These are phyloP conservation scores for Drosophila lacertosa DNA, from an alignment of 1,140 invertebrate genomes.

Conservation along the genomic window DNA sequence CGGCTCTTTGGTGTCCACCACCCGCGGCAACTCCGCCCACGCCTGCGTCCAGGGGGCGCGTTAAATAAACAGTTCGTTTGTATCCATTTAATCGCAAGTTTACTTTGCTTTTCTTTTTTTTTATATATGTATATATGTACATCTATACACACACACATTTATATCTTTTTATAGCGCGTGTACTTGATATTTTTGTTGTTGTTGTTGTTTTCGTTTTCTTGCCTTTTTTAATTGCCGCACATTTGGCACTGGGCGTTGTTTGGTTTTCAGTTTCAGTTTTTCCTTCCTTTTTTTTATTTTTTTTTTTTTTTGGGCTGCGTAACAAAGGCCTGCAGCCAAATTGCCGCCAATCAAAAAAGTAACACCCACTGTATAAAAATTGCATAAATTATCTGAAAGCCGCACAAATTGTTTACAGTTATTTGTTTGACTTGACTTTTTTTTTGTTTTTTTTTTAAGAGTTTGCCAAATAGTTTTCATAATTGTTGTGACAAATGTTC, in stretches of 20 bases:
- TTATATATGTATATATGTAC: background rate
- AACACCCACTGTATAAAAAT: constrained; percentile 81
- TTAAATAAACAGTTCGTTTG: constrained; percentile 84
- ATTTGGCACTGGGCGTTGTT: constrained; percentile 61
- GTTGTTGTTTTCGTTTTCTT: constrained; percentile 37
- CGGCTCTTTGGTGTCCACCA: no score
- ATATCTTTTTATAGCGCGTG: constrained; percentile 34
- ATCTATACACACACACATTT: background rate
- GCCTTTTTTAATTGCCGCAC: constrained; percentile 73
- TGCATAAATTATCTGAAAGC: constrained; percentile 75
- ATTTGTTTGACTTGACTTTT: constrained; percentile 14
- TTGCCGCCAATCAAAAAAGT: constrained; percentile 77
- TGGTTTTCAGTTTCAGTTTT: constrained; percentile 27
- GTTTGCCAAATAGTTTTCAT: constrained; percentile 1
- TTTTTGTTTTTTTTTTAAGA: constrained; percentile 17
- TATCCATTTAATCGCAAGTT: constrained; percentile 78
- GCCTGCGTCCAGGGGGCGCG: constrained; percentile 52
- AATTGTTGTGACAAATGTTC: background rate
- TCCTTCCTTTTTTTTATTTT: constrained; percentile 15
- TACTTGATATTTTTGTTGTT: constrained; percentile 35
- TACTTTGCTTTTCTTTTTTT: constrained; percentile 32
- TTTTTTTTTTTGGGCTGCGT: constrained; percentile 12
- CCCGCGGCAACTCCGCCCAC: background rate
- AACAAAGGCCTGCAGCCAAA: constrained; percentile 52
- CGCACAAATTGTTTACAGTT: constrained; percentile 33